Base-by-base conservation (phyloP, 1,140 invertebrate genomes). In the Neodiprion lecontei region DNA sequence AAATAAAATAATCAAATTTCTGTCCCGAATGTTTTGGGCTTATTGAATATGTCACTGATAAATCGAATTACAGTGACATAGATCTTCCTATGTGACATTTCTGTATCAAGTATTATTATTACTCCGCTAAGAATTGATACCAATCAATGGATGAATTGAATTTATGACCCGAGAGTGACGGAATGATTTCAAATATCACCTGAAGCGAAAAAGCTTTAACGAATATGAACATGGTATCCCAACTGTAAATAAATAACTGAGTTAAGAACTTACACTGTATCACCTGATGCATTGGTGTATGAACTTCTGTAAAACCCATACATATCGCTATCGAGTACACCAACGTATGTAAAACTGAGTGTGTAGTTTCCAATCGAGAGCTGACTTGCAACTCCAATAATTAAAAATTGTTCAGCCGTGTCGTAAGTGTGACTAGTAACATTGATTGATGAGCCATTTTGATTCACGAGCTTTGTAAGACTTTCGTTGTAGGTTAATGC, bases 301-400 rank as follows among this genome's bases (percentile, higher is more conserved):
- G 48, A 79, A 70, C 76, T 79, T 66, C 69, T 76, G 40, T 81
- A 82, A 23, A 81, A 83, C 70, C 82, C 82, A 69, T 21, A 69
- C 10, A 75, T 17, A 1, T 77, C 1, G 9, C 82, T 61, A 28
- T 78, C 77, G 23, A 83, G 67, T 2, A 0, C 14, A 11, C 77
- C 81, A 4, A 0, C 48, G 12, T 72, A 81, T 72, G 75, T 7
- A 9, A 84, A n/a, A 5, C 0, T 53, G 10, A 84, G 69, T 9
- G 7, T 23, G 11, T 79, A 79, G 48, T 70, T 4, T 0, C 48
- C 68, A 10, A 0, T 0, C 0, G 12, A 0, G 9, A 72, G 47
- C 7, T 0, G 0, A 0, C 53, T 4, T 0, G 3, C 0, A 1
- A 78, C 66, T 0, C 0, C 8, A 1, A 83, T 12, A 7, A 0